Evolutionary conservation across 2,113 vertebrate genomes (phyloP).

Genomic region (Morone chrysops): DNA sequence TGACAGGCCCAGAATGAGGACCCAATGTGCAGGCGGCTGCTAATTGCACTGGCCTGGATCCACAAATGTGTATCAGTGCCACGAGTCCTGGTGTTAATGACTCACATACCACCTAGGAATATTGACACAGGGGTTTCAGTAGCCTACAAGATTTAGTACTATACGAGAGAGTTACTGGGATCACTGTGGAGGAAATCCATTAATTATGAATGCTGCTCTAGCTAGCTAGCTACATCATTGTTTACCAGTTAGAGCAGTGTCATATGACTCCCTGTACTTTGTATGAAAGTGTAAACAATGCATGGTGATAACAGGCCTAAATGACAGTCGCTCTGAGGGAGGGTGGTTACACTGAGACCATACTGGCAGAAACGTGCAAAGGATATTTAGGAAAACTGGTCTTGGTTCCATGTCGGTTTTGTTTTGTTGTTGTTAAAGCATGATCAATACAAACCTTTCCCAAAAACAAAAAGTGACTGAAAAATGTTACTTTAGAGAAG

Average conservation of each 20-base stretch:
- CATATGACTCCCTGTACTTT: neutral
- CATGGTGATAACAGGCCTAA: neutral
- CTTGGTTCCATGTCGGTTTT: too few species aligned
- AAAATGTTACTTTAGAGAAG: too few species aligned
- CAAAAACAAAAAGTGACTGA: too few species aligned
- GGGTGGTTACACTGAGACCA: neutral
- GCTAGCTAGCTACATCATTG: neutral
- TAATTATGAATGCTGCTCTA: neutral
- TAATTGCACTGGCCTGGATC: neutral
- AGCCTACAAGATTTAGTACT: neutral
- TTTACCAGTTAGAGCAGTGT: neutral
- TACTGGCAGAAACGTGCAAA: too few species aligned
- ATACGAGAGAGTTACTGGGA: neutral
- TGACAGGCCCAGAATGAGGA: neutral
- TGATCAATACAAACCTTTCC: too few species aligned
- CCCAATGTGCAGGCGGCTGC: neutral
- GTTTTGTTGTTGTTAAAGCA: too few species aligned
- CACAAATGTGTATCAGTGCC: neutral
- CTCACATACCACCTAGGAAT: neutral
- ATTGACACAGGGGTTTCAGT: neutral
- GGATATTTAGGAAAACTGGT: too few species aligned
- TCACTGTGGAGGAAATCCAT: neutral
- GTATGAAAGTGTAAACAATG: neutral
- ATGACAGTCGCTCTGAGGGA: neutral
- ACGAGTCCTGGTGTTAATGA: constrained; percentile 6